Evolutionary conservation across 2,113 vertebrate species (phyloP).

Genomic region (Melozone crissalis): DNA sequence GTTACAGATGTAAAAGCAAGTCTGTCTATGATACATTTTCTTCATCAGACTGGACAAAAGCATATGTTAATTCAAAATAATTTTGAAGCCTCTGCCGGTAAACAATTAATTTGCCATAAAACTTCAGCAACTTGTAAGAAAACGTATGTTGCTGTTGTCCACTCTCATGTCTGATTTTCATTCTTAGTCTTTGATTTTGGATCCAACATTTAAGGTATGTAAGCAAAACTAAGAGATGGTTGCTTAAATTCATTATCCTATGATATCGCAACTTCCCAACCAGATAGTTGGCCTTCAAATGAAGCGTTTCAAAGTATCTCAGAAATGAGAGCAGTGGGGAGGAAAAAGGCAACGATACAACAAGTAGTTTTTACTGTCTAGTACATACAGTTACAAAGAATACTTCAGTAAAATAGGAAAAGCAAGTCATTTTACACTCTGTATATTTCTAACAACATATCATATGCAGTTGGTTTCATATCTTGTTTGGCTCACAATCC

Average conservation of each 20-base stretch:
- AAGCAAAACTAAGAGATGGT: conserved; percentile 50
- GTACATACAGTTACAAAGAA: not conserved
- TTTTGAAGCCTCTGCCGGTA: conserved; percentile 66
- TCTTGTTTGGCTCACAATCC: not conserved
- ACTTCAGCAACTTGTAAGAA: conserved; percentile 77
- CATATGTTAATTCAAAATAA: conserved; percentile 70
- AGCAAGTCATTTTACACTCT: not conserved
- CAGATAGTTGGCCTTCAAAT: conserved; percentile 1
- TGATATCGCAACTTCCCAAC: conserved; percentile 3
- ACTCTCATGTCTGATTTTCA: conserved; percentile 68
- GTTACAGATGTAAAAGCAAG: conserved; percentile 77
- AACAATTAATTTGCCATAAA: conserved; percentile 63
- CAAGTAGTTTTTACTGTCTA: not conserved
- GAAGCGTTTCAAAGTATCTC: conserved; percentile 3
- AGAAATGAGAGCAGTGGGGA: not conserved
- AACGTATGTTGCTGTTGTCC: conserved; percentile 70
- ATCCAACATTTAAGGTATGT: conserved; percentile 65
- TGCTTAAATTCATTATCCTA: conserved; percentile 39
- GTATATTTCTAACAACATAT: not conserved
- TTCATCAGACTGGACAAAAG: conserved; percentile 76
- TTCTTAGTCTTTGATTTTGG: conserved; percentile 63
- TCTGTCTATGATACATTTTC: conserved; percentile 74
- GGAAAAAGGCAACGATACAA: not conserved
- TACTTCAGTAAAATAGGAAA: not conserved
- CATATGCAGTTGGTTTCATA: not conserved